Conservation (phyloP, 2,888 invertebrate genomes). For the Boloria selene region DNA sequence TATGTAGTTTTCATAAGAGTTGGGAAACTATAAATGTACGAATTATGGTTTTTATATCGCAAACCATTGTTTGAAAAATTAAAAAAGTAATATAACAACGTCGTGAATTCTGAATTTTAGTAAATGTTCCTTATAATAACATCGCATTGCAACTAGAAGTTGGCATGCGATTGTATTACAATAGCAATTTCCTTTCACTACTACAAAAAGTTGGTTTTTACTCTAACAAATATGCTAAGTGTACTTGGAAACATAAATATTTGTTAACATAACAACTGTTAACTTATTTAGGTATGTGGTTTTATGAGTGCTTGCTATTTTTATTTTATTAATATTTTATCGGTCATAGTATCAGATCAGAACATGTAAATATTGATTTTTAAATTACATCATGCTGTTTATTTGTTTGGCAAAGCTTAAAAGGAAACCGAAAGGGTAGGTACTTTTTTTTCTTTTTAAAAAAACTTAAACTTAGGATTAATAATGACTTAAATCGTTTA, state of each 20-base stretch:
- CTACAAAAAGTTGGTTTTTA: slow-evolving; percentile 14
- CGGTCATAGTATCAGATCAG: too few relatives aligned
- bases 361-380: too few relatives aligned
- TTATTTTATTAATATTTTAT: too few relatives aligned
- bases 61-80: background rate
- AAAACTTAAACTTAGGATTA: too few relatives aligned
- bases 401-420: too few relatives aligned
- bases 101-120: background rate
- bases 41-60: too few relatives aligned
- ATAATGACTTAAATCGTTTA: too few relatives aligned
- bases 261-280: background rate
- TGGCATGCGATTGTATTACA: slow-evolving; percentile 23
- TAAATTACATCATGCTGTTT: too few relatives aligned
- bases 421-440: too few relatives aligned
- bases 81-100: slow-evolving; percentile 10
- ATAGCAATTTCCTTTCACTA: slow-evolving; percentile 18
- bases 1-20: too few relatives aligned
- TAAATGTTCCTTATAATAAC: slow-evolving; percentile 19
- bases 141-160: slow-evolving; percentile 11
- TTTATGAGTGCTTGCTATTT: background rate
- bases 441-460: too few relatives aligned
- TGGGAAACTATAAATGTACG: too few relatives aligned
- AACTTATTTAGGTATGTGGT: background rate
- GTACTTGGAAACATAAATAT: slow-evolving; percentile 8
- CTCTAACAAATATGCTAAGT: slow-evolving; percentile 18